Percentiles rank a stretch among this genome's conserved stretches.
These are phyloP conservation scores for Cheilosia pagana DNA, from an alignment of 2,888 invertebrate genomes.

Conservation along the genomic window DNA sequence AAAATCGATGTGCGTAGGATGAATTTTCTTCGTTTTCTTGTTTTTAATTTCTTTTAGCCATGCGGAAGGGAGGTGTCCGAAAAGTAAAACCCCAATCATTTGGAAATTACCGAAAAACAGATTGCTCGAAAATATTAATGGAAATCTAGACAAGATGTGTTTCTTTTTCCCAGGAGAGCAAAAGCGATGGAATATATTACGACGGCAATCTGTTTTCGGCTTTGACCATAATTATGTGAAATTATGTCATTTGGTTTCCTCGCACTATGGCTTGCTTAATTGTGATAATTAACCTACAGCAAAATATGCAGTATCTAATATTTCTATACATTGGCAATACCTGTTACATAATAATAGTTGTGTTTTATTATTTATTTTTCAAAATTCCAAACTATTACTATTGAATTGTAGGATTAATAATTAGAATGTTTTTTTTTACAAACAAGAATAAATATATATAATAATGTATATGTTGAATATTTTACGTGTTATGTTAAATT, in stretches of 20 bases:
- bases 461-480: slow-evolving; percentile 18
- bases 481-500: slow-evolving; percentile 18
- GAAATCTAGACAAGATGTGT: too few relatives aligned
- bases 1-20: slow-evolving; percentile 14
- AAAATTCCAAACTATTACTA: neutral
- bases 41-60: slow-evolving; percentile 9
- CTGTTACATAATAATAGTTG: neutral
- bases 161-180: too few relatives aligned
- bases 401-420: slow-evolving; percentile 11
- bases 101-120: too few relatives aligned
- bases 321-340: slow-evolving; percentile 49
- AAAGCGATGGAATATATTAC: too few relatives aligned
- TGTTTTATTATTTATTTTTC: slow-evolving; percentile 21
- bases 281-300: slow-evolving; percentile 59
- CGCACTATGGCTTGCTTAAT: slow-evolving; percentile 46
- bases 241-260: slow-evolving; percentile 16
- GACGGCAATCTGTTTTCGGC: too few relatives aligned
- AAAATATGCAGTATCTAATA: slow-evolving; percentile 47
- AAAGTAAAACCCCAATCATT: too few relatives aligned
- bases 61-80: neutral
- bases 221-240: neutral
- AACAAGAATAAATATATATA: slow-evolving; percentile 12
- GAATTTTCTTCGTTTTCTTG: slow-evolving; percentile 12
- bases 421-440: slow-evolving; percentile 25
- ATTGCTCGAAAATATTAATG: too few relatives aligned